Evolutionary conservation across 2,888 invertebrate species (phyloP).

Genomic region (Aleiodes alternator): DNA sequence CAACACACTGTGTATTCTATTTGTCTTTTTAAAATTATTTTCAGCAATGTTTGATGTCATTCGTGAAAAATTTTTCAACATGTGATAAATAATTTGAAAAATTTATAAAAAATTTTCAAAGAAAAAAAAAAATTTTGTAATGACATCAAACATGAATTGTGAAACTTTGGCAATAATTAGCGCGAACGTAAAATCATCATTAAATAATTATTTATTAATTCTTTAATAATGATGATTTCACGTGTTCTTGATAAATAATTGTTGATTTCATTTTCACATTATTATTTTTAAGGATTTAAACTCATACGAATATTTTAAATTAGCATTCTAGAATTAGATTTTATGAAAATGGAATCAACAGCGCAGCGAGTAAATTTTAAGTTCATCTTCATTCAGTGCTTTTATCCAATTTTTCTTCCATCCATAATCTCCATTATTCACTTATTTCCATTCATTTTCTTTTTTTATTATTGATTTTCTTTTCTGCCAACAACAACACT

Average conservation of each 20-base stretch:
- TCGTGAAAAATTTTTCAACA: background rate
- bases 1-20: slow-evolving; percentile 34
- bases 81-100: background rate
- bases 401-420: slow-evolving; percentile 34
- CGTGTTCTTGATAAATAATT: slow-evolving; percentile 31
- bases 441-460: slow-evolving; percentile 46
- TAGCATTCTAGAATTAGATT: background rate
- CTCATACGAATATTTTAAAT: background rate
- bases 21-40: slow-evolving; percentile 40
- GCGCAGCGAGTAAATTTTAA: slow-evolving; percentile 64
- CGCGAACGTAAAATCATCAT: slow-evolving; percentile 51
- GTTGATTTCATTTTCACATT: slow-evolving; percentile 39
- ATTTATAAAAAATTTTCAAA: too few relatives aligned
- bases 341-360: slow-evolving; percentile 62
- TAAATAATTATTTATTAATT: slow-evolving; percentile 19
- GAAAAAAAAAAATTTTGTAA: slow-evolving; percentile 1
- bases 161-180: slow-evolving; percentile 34
- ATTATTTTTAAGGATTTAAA: background rate
- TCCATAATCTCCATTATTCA: slow-evolving; percentile 24
- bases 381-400: slow-evolving; percentile 57
- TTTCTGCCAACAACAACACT: slow-evolving; percentile 49
- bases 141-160: slow-evolving; percentile 51
- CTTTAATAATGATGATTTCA: slow-evolving; percentile 42
- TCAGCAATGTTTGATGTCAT: slow-evolving; percentile 37
- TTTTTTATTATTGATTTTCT: slow-evolving; percentile 24